A percentile compares a stretch with the other conserved stretches of the same genome.
These are phyloP conservation scores for Ophion costatus DNA, from an alignment of 2,888 invertebrate species.

Conservation along the genomic window DNA sequence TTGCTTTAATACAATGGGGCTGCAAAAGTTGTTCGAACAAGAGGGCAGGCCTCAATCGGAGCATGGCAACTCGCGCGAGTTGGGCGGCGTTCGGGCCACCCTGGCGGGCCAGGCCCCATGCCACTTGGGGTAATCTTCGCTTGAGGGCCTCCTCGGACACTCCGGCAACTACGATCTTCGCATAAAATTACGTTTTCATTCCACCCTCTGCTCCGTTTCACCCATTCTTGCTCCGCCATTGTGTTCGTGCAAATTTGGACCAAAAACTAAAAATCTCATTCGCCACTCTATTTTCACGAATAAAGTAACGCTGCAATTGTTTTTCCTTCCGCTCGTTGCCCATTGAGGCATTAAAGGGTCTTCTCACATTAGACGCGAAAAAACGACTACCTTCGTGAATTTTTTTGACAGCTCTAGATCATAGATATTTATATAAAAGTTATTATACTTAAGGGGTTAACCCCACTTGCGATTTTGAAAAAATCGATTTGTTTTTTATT, in stretches of 20 bases:
- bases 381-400: too few species aligned
- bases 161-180: conserved; percentile 77
- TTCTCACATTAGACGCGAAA: too few species aligned
- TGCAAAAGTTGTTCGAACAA: conserved; percentile 85
- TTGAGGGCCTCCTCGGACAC: conserved; percentile 81
- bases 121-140: conserved; percentile 82
- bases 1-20: conserved; percentile 81
- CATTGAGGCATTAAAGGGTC: too few species aligned
- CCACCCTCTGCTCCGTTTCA: background rate
- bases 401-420: too few species aligned
- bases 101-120: conserved; percentile 83
- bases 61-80: conserved; percentile 82
- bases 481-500: too few species aligned
- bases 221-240: background rate
- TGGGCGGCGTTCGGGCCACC: conserved; percentile 84
- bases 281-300: background rate
- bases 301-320: background rate
- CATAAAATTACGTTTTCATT: conserved; percentile 55
- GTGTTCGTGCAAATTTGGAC: background rate
- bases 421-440: too few species aligned
- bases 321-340: background rate
- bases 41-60: conserved; percentile 84
- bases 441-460: too few species aligned
- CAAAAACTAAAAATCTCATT: background rate
- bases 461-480: too few species aligned